phyloP scores from a whole-genome alignment of 35 echinoderm and acorn worm species.

The Ophioderma brevispina region DNA sequence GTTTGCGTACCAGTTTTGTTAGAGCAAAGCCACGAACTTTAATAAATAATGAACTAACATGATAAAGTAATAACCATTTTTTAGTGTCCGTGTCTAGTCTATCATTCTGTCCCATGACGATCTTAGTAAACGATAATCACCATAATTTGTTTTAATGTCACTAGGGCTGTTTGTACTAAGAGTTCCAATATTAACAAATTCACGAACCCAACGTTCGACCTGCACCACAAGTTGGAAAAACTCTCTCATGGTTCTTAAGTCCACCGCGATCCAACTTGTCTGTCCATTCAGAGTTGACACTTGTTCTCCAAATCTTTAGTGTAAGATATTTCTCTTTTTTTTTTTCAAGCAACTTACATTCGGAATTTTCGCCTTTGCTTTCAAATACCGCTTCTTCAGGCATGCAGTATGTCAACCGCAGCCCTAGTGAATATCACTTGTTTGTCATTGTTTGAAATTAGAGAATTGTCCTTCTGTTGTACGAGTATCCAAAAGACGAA shows the following conservation, averaged over 20 bases:
- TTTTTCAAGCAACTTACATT: too few species aligned
- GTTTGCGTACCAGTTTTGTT: neutral
- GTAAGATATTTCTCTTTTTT: too few species aligned
- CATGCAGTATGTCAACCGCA: too few species aligned
- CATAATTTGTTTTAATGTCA: neutral
- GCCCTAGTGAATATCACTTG: too few species aligned
- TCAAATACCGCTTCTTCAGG: too few species aligned
- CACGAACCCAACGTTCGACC: neutral
- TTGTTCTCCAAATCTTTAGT: too few species aligned
- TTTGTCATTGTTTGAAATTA: too few species aligned
- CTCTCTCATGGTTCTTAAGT: neutral
- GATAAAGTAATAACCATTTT: neutral
- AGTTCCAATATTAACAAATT: neutral
- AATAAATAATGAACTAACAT: neutral
- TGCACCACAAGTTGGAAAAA: neutral
- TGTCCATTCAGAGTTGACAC: neutral
- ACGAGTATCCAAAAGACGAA: too few species aligned
- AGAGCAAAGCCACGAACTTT: neutral
- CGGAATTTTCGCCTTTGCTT: too few species aligned
- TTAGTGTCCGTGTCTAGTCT: neutral
- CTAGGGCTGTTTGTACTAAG: neutral
- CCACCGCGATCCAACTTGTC: neutral
- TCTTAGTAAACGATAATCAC: neutral
- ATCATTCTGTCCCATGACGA: neutral
- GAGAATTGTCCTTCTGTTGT: too few species aligned